phyloP scores from a whole-genome alignment of 2,113 vertebrate genomes.

The Larimichthys polyactis region DNA sequence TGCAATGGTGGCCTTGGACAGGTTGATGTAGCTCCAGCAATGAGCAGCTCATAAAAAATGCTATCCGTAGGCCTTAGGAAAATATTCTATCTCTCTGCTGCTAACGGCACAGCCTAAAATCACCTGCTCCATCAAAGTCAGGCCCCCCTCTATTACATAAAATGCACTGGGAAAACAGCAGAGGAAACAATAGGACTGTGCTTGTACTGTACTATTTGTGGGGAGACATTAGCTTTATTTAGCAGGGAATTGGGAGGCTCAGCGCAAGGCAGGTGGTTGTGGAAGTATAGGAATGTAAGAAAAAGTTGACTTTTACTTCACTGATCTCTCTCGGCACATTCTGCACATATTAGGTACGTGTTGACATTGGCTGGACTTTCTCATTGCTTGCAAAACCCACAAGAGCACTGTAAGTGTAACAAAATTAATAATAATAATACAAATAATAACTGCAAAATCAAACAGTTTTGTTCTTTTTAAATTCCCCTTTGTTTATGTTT shows the following conservation, averaged over 20 bases:
- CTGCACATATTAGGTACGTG: neutral
- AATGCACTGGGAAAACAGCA: constrained; percentile 73
- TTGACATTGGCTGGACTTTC: neutral
- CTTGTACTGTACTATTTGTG: constrained; percentile 43
- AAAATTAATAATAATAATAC: neutral
- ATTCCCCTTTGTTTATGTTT: too few species aligned
- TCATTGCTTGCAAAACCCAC: neutral
- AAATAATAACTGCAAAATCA: neutral
- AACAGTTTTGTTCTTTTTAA: neutral
- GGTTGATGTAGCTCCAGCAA: constrained; percentile 87
- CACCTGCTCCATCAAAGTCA: constrained; percentile 87
- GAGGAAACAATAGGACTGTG: constrained; percentile 60
- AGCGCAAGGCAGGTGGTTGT: constrained; percentile 38
- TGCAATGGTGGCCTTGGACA: constrained; percentile 80
- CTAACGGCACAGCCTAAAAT: constrained; percentile 84
- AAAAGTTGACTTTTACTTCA: neutral
- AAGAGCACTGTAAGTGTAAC: neutral
- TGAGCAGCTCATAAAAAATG: constrained; percentile 88
- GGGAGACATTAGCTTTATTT: constrained; percentile 66
- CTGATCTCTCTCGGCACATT: constrained; percentile 3
- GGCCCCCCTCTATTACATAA: constrained; percentile 75
- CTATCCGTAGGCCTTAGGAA: constrained; percentile 85
- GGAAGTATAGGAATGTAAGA: neutral
- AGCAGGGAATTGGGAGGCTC: constrained; percentile 54
- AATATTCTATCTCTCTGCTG: constrained; percentile 84